phyloP scores from a whole-genome alignment of 1,140 invertebrate species.

The Drosophila micromelanica region DNA sequence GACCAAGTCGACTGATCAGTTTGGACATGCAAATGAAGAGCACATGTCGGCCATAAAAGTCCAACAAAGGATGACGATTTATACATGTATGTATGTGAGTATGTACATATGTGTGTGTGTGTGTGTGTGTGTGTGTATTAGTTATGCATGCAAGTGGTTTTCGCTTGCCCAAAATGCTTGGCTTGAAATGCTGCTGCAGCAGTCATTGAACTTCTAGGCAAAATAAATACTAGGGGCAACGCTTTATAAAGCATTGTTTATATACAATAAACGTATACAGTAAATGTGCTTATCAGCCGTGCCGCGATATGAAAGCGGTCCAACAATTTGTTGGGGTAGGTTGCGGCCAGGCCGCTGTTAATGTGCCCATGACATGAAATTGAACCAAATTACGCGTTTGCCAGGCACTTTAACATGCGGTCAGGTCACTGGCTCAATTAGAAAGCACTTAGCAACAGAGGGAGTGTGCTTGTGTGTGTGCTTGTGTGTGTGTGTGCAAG shows the following conservation, averaged over 20 bases:
- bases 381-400: conserved; percentile 31
- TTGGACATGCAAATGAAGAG: conserved; percentile 48
- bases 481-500: background rate
- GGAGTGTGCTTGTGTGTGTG: background rate
- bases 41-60: conserved; percentile 44
- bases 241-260: background rate
- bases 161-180: conserved; percentile 12
- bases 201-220: conserved; percentile 66
- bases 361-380: conserved; percentile 58
- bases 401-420: conserved; percentile 20
- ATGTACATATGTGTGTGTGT: background rate
- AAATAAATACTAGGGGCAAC: conserved; percentile 4
- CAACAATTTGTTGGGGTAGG: conserved; percentile 62
- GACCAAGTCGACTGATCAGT: conserved; percentile 12
- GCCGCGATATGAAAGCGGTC: background rate
- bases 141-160: conserved; percentile 6
- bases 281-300: conserved; percentile 62
- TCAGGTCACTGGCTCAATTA: conserved; percentile 63
- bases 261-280: conserved; percentile 6
- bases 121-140: too few species aligned
- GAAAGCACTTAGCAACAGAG: conserved; percentile 31
- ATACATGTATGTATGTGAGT: background rate
- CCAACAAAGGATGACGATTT: conserved; percentile 36
- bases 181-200: conserved; percentile 2
- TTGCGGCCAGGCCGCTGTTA: conserved; percentile 45